A percentile compares a stretch with the other conserved stretches of the same genome.
phyloP scores from a whole-genome alignment of 2,888 invertebrate species.

The Parnassius orleans region DNA sequence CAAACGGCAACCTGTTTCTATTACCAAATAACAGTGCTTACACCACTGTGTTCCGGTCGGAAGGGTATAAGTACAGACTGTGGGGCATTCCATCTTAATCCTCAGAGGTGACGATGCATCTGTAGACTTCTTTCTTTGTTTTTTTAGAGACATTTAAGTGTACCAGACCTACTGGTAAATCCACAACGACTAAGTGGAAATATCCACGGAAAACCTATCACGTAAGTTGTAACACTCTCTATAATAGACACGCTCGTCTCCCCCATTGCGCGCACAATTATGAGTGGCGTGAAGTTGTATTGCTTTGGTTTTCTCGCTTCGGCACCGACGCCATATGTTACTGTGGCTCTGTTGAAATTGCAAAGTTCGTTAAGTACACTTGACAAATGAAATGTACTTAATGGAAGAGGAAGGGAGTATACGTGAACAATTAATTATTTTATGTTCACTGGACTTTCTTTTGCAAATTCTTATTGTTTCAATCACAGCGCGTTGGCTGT shows the following conservation, averaged over 20 bases:
- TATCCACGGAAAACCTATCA: background rate
- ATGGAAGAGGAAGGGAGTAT: slow-evolving; percentile 10
- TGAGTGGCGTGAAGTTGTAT: slow-evolving; percentile 26
- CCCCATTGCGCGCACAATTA: slow-evolving; percentile 18
- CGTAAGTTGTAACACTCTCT: slow-evolving; percentile 8
- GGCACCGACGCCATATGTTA: slow-evolving; percentile 11
- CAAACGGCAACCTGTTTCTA: no score
- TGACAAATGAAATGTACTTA: slow-evolving; percentile 17
- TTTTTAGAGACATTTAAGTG: no score
- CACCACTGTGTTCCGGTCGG: no score
- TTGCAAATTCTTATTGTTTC: background rate
- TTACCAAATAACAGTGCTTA: no score
- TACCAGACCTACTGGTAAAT: no score
- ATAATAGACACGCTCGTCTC: slow-evolving; percentile 11
- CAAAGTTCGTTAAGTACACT: slow-evolving; percentile 15
- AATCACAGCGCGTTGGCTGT: no score
- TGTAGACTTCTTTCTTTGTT: no score
- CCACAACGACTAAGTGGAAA: no score
- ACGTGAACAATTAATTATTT: slow-evolving; percentile 18
- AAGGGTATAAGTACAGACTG: no score
- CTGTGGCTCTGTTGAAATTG: slow-evolving; percentile 1
- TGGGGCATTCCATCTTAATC: no score
- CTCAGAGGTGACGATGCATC: no score
- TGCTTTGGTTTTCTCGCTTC: slow-evolving; percentile 22
- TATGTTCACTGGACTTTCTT: background rate